A percentile compares a stretch with the other conserved stretches of the same genome.
Evolutionary conservation across 2,797 vertebrate genomes (phyloP).

Genomic region (Chromis chromis): DNA sequence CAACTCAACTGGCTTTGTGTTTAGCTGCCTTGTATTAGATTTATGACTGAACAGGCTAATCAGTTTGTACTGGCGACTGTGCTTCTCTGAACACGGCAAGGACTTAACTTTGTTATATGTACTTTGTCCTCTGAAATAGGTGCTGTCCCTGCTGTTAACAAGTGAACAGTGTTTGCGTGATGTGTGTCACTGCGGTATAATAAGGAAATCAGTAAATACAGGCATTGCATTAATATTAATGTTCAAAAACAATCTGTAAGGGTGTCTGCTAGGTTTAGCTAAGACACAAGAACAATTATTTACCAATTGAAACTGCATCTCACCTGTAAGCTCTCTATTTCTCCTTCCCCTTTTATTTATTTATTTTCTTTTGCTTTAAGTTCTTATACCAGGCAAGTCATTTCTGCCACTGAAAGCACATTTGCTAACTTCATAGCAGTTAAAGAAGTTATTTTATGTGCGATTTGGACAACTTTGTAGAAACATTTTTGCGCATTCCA

Average conservation of each 20-base stretch:
- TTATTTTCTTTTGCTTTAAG: constrained; percentile 53
- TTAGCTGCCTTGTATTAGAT: constrained; percentile 40
- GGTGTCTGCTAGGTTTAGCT: neutral
- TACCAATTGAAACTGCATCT: constrained; percentile 18
- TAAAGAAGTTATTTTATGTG: neutral
- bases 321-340: neutral
- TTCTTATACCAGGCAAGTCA: constrained; percentile 35
- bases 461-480: constrained; percentile 25
- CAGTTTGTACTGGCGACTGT: constrained; percentile 30
- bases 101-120: constrained; percentile 35
- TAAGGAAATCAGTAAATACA: constrained; percentile 32
- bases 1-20: constrained; percentile 28
- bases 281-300: constrained; percentile 6
- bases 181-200: constrained; percentile 36
- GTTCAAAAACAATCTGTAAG: constrained; percentile 1
- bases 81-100: constrained; percentile 35
- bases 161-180: constrained; percentile 41
- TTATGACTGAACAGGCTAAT: constrained; percentile 25
- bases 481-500: constrained; percentile 29
- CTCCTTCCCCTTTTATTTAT: constrained; percentile 46
- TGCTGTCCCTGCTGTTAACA: constrained; percentile 40
- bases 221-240: constrained; percentile 13
- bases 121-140: constrained; percentile 40
- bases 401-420: constrained; percentile 50
- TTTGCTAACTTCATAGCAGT: neutral